Percentiles rank a stretch among this genome's conserved stretches.
phyloP scores from a whole-genome alignment of 2,797 vertebrate genomes.

The Pelodytes ibericus region DNA sequence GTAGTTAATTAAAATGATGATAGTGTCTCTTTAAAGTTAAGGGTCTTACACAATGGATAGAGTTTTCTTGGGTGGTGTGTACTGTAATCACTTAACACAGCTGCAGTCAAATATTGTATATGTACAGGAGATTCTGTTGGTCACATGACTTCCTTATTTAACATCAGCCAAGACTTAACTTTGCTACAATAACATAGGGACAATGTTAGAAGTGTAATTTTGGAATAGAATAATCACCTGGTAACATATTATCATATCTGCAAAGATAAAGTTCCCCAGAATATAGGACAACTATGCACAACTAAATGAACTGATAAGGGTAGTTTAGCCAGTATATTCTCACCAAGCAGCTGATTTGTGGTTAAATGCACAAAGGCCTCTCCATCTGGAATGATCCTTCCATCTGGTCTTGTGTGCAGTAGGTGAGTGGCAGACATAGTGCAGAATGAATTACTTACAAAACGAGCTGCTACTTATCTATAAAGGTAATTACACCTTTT shows the following conservation, averaged over 20 bases:
- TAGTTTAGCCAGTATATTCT: conserved; percentile 52
- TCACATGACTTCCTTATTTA: too few relatives aligned
- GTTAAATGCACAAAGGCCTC: conserved; percentile 39
- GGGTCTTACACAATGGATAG: too few relatives aligned
- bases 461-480: too few relatives aligned
- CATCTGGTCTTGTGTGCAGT: conserved; percentile 44
- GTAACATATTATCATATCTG: conserved; percentile 29
- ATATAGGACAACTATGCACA: conserved; percentile 45
- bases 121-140: too few relatives aligned
- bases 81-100: background rate
- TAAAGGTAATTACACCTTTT: too few relatives aligned
- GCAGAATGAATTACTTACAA: background rate
- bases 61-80: too few relatives aligned
- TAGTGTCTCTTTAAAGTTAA: too few relatives aligned
- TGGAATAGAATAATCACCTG: conserved; percentile 15
- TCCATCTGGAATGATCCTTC: conserved; percentile 53
- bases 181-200: conserved; percentile 1
- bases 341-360: conserved; percentile 36
- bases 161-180: too few relatives aligned
- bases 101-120: conserved; percentile 6
- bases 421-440: conserved; percentile 15
- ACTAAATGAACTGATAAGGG: conserved; percentile 55
- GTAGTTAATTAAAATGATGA: too few relatives aligned
- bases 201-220: background rate
- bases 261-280: conserved; percentile 43